Base-by-base conservation (phyloP, 1,140 invertebrate genomes). In the Vanessa tameamea region DNA sequence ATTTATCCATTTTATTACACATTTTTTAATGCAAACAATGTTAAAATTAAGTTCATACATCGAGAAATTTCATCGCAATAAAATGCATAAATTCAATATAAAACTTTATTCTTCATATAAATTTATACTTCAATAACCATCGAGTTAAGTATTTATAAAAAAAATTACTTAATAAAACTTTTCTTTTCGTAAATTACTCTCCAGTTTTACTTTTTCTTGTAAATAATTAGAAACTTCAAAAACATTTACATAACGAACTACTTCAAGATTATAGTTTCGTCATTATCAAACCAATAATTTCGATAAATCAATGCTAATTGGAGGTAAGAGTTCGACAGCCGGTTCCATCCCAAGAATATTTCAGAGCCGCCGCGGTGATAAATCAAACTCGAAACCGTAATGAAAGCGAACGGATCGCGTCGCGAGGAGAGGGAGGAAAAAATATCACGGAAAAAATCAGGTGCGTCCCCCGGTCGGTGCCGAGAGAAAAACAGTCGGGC, bases 371-470 rank as follows among this genome's bases (percentile, higher is more conserved):
- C 84, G 89, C 88, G 89, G 87, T 91, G 89, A 92, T 92, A 92
- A 92, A 92, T 92, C 91, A 91, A 92, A 92, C 91, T 92, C 89
- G 88, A 92, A 90, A 91, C 89, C 91, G 91, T 92, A 92, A 92
- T 92, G 90, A 92, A 92, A 92, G 90, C 90, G 90, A 92, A 91
- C 90, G 90, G 90, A 91, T 91, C 87, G 89, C 89, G 89, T 92
- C 90, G 89, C 88, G 89, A 89, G 89, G 87, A 90, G 89, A 90
- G 88, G 88, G 88, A 91, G 89, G 89, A 92, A 91, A 92, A 92
- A 92, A 92, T 92, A 92, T 92, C 90, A 92, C 90, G 88, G 90
- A 91, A 92, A 92, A 92, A 92, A 92, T 92, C 90, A 91, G 90
- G 90, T 92, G 90, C 89, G 88, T 90, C 88, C 88, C 90, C 87